A percentile compares a stretch with the other conserved stretches of the same genome.
These are phyloP conservation scores for Misgurnus anguillicaudatus DNA, from an alignment of 2,113 vertebrate genomes.

Conservation along the genomic window DNA sequence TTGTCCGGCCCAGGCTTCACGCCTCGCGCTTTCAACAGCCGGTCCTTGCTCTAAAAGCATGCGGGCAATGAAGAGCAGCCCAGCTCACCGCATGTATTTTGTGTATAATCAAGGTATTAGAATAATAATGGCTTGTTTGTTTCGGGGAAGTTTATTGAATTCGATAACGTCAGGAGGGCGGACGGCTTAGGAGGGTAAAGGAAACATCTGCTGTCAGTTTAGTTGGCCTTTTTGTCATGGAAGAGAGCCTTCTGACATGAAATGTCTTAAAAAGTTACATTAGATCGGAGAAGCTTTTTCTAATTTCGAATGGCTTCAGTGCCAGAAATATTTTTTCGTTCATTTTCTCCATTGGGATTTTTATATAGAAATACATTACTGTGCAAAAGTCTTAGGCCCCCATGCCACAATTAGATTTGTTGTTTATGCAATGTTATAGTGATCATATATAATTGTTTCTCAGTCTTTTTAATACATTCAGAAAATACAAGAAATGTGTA, in stretches of 20 bases:
- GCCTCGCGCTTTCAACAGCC: conserved; percentile 38
- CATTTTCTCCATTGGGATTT: no score
- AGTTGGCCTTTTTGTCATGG: conserved; percentile 25
- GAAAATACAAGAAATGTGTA: no score
- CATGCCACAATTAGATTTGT: no score
- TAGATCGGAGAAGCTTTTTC: neutral
- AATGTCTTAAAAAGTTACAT: conserved; percentile 1
- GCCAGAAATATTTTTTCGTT: no score
- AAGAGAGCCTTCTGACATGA: conserved; percentile 19
- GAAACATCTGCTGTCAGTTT: conserved; percentile 39
- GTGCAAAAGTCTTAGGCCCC: no score
- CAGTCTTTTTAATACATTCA: no score
- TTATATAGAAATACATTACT: no score
- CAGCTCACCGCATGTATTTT: conserved; percentile 34
- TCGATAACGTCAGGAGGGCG: conserved; percentile 34
- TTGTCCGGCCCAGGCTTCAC: conserved; percentile 29
- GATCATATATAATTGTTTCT: no score
- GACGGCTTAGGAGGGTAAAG: conserved; percentile 20
- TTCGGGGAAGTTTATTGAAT: conserved; percentile 36
- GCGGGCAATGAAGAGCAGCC: conserved; percentile 43
- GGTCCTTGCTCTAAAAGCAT: conserved; percentile 41
- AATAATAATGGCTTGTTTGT: conserved; percentile 46
- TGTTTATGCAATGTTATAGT: no score
- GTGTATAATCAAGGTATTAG: conserved; percentile 45
- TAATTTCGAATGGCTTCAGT: no score